Base-by-base conservation (phyloP, 1,140 invertebrate genomes). In the Chironomus striatipennis region DNA sequence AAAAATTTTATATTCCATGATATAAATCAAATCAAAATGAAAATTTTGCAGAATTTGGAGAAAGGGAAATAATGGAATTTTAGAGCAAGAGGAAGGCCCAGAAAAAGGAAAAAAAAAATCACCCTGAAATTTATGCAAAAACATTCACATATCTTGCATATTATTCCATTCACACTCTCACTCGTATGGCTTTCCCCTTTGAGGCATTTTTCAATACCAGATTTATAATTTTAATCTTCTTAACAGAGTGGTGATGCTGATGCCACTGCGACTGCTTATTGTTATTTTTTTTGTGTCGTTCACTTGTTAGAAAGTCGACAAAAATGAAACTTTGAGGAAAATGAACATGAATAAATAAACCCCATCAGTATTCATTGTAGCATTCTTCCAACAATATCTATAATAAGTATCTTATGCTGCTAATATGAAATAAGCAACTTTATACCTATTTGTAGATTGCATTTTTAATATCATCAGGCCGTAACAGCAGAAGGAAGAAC, bases 221-320 rank as follows among this genome's bases (percentile, higher is more conserved):
- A 70, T 70, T 70, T 70, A 70, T 70, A 70, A 70, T 70, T 70
- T 70, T 70, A 70, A 70, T 70, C 65, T 70, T 70, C 47, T 70
- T 70, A 70, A 18, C 18, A 70, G 65, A 20, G 18, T 70, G 17
- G 20, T 70, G 17, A 17, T 18, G 20, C n/a, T 70, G 65, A 10
- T 57, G 47, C n/a, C n/a, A 70, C 20, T 70, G n/a, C 20, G n/a
- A 18, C 17, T 70, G 5, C 65, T 20, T 20, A 9, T 20, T 20
- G 8, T 21, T 70, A 5, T 20, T 34, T 1, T 20, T 17, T 20
- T 70, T 21, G 5, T 21, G 5, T 18, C 7, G 17, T 9, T 70
- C 65, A 21, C 9, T 57, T 34, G 24, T 34, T 34, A 34, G 47
- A 57, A 1, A 57, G n/a, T n/a, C n/a, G n/a, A n/a, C n/a, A 57